Percentiles rank a stretch among this genome's conserved stretches.
Conservation (phyloP, 2,113 vertebrate species). For the Hiodon tergisus region DNA sequence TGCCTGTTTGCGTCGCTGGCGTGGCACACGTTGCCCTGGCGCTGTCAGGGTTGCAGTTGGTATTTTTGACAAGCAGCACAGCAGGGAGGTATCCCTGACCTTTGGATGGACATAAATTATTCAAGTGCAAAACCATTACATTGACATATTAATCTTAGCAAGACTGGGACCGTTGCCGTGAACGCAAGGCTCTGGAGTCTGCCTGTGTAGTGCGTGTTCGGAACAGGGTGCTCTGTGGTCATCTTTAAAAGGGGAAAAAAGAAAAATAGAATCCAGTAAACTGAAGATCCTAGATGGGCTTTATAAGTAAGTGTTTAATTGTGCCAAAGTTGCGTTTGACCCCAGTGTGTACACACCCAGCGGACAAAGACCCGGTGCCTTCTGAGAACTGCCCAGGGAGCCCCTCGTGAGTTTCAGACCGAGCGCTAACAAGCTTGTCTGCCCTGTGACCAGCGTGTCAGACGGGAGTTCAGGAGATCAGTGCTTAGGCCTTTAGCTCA, state of each 20-base stretch:
- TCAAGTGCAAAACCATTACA: constrained; percentile 53
- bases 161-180: not conserved
- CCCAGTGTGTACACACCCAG: no score
- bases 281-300: no score
- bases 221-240: not conserved
- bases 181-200: not conserved
- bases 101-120: constrained; percentile 61
- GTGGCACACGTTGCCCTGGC: not conserved
- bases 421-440: no score
- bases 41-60: constrained; percentile 3
- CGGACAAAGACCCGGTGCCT: no score
- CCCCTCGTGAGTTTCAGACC: no score
- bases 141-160: constrained; percentile 27
- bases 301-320: no score
- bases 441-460: no score
- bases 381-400: no score
- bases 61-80: constrained; percentile 36
- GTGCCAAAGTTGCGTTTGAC: no score
- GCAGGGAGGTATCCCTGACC: constrained; percentile 59
- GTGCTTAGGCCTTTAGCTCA: no score
- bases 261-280: not conserved
- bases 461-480: no score
- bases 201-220: not conserved
- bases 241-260: no score
- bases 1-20: not conserved